Percentiles rank a stretch among this genome's conserved stretches.
Evolutionary conservation across 2,797 vertebrate genomes (phyloP).

Genomic region (Sebastes taczanowskii): DNA sequence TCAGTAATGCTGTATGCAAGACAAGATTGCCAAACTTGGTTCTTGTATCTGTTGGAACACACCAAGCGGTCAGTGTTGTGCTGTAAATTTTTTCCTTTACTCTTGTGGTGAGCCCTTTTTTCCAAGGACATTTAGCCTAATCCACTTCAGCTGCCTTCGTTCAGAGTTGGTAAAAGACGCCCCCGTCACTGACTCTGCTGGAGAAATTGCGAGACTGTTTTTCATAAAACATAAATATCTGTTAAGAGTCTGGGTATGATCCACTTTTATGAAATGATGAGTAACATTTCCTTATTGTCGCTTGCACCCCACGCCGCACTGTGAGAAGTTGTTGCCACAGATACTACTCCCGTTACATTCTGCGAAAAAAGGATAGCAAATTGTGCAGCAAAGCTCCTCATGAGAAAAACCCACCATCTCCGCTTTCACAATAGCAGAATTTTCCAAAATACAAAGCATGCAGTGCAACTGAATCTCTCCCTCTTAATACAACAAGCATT

Average conservation of each 20-base stretch:
- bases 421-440: slow-evolving; percentile 46
- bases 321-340: slow-evolving; percentile 57
- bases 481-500: slow-evolving; percentile 43
- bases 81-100: slow-evolving; percentile 75
- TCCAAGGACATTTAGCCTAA: slow-evolving; percentile 84
- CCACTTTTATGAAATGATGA: slow-evolving; percentile 80
- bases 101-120: slow-evolving; percentile 82
- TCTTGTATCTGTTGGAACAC: slow-evolving; percentile 71
- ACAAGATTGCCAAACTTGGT: slow-evolving; percentile 49
- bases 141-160: slow-evolving; percentile 84
- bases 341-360: slow-evolving; percentile 52
- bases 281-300: slow-evolving; percentile 82
- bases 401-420: slow-evolving; percentile 42
- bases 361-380: slow-evolving; percentile 23
- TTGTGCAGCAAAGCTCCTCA: not conserved
- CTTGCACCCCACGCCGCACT: slow-evolving; percentile 47
- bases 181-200: slow-evolving; percentile 70
- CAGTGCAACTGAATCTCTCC: slow-evolving; percentile 26
- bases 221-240: slow-evolving; percentile 85
- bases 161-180: slow-evolving; percentile 80
- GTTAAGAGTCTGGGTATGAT: slow-evolving; percentile 81
- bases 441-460: slow-evolving; percentile 58
- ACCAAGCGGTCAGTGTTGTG: slow-evolving; percentile 80
- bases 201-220: slow-evolving; percentile 78
- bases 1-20: slow-evolving; percentile 36